Conservation (phyloP, 2,113 vertebrate species). For the Camarhynchus parvulus region DNA sequence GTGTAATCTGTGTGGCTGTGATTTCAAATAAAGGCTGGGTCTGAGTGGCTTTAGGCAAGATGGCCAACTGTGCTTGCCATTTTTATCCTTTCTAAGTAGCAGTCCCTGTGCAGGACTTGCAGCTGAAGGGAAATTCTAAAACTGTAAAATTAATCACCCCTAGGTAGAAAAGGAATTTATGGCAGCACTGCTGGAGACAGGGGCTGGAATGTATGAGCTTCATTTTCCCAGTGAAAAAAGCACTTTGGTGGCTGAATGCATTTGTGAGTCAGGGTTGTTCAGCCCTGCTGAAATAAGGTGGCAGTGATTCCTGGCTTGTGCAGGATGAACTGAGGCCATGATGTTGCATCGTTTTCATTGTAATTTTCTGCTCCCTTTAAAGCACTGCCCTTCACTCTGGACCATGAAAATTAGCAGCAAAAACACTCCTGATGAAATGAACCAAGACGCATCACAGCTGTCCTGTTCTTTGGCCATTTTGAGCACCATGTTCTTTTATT, state of each 20-base stretch:
- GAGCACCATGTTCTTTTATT: neutral
- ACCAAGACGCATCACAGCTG: neutral
- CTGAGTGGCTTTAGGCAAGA: neutral
- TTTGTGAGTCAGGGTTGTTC: neutral
- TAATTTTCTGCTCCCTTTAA: neutral
- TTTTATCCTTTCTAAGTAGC: neutral
- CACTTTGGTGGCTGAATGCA: neutral
- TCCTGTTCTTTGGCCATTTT: neutral
- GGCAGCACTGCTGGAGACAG: neutral
- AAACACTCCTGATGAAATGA: neutral
- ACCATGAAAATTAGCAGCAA: neutral
- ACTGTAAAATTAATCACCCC: neutral
- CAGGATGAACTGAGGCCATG: fast-evolving
- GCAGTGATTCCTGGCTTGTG: neutral
- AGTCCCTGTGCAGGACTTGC: neutral
- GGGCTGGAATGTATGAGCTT: neutral
- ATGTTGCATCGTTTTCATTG: neutral
- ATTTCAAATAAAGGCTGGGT: neutral
- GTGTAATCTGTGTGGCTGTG: neutral
- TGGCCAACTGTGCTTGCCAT: neutral
- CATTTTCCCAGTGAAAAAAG: neutral
- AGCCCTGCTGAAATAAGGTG: neutral
- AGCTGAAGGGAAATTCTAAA: neutral
- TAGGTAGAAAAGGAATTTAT: neutral
- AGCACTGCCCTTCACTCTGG: neutral